Conservation (phyloP, 35 echinoderm and acorn worm species). For the Chiridota heheva region DNA sequence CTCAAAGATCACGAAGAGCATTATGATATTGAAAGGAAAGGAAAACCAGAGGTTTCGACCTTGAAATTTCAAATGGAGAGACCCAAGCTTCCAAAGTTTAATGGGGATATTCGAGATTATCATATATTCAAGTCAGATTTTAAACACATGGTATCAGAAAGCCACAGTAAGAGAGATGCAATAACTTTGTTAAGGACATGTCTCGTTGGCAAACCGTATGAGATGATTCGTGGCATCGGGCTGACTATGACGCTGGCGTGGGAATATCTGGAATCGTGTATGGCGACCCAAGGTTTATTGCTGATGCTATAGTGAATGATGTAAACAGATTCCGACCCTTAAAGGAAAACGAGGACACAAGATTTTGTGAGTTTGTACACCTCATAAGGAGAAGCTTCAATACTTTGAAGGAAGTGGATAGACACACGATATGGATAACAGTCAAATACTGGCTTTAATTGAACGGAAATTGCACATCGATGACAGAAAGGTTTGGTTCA, state of each 20-base stretch:
- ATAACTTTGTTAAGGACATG: constrained; percentile 25
- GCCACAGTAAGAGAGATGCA: constrained; percentile 34
- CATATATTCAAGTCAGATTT: constrained; percentile 43
- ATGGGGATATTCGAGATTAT: constrained; percentile 57
- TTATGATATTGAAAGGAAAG: too few relatives aligned
- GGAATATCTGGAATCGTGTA: constrained; percentile 30
- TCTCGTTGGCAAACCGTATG: neutral
- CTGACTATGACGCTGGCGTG: neutral
- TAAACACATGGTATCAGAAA: constrained; percentile 4
- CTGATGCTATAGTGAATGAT: constrained; percentile 54
- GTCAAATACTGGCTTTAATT: constrained; percentile 55
- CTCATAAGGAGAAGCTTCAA: constrained; percentile 63
- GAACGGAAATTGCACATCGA: constrained; percentile 24
- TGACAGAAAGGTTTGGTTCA: constrained; percentile 55
- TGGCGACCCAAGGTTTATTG: constrained; percentile 62
- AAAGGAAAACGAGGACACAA: constrained; percentile 29
- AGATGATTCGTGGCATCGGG: neutral
- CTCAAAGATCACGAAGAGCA: too few relatives aligned
- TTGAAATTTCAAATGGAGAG: constrained; percentile 40
- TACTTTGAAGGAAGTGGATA: constrained; percentile 53
- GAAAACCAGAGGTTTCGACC: too few relatives aligned
- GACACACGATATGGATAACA: constrained; percentile 36
- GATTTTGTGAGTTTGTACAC: constrained; percentile 56
- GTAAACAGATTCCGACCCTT: constrained; percentile 54
- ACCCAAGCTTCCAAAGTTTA: constrained; percentile 57